Evolutionary conservation across 2,113 vertebrate species (phyloP).

Genomic region (Pituophis catenifer): DNA sequence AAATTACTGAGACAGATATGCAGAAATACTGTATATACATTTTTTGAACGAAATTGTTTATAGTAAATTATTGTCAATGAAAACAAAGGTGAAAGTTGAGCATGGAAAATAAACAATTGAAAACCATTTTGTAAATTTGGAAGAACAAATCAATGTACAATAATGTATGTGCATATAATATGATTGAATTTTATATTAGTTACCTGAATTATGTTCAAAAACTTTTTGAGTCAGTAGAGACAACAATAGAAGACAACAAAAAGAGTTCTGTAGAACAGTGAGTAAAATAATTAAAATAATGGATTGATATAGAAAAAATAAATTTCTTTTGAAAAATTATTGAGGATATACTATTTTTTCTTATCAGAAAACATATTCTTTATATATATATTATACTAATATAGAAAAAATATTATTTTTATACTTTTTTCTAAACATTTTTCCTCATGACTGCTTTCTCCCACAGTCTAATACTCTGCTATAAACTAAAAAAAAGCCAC

Average conservation of each 20-base stretch:
- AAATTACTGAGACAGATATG: background rate
- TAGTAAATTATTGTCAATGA: background rate
- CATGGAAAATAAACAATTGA: background rate
- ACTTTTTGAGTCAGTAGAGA: background rate
- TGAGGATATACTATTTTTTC: background rate
- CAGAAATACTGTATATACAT: background rate
- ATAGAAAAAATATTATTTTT: background rate
- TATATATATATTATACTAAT: background rate
- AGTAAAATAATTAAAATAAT: background rate
- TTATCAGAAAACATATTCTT: background rate
- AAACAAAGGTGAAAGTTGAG: background rate
- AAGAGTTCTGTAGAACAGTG: background rate
- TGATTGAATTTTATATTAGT: background rate
- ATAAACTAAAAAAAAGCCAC: background rate
- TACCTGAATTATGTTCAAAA: background rate
- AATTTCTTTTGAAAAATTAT: background rate
- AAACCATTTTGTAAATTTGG: background rate
- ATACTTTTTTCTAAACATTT: no score
- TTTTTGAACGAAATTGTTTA: background rate
- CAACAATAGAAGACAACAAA: background rate
- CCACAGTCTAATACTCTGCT: background rate
- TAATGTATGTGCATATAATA: background rate
- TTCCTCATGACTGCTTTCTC: background rate
- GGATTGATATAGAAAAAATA: background rate
- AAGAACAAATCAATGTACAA: background rate